Evolutionary conservation across 2,113 vertebrate genomes (phyloP), one percentile per base, ranked within the genome.

Genomic region (Chaetodon trifascialis): DNA sequence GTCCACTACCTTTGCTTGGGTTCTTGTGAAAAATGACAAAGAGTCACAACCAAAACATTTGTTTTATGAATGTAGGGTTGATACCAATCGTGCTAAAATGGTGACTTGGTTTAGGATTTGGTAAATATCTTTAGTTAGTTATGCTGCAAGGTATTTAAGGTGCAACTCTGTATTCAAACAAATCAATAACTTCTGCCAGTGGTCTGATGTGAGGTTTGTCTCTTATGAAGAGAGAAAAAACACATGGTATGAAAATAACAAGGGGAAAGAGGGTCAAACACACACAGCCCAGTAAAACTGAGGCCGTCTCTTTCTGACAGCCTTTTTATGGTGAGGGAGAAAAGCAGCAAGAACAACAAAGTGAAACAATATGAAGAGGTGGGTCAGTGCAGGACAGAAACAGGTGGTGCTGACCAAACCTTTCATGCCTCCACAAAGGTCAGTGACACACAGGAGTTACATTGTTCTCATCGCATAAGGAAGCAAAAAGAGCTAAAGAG

Each of bases 371-470:
- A 80, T 73, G 81, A 77, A 84, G 73, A 89, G 80, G 72, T 74
- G 62, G 80, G 74, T 76, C 75, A 70, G 79, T 74, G 86, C 40
- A 66, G 87, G 82, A 90, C 85, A 86, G 82, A 90, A 91, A 89
- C 86, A 87, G 91, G 88, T 92, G 89, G 76, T 56, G 71, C 75
- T 79, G 80, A 86, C 73, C 80, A 93, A 91, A 92, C 71, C 77
- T 86, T 89, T 91, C 80, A 88, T 74, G 67, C 38, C 55, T 77
- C 63, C 83, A 89, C 89, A 93, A 88, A 89, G 88, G 87, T 91
- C 86, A 86, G 72, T 78, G 86, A 89, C 88, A 91, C 74, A 76
- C 59, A 78, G 71, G 63, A 80, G 66, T 44, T 23, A 73, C 77
- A 93, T 85, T 91, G 87, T 93, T 84, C 62, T 75, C 46, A 58